Percentiles rank a stretch among this genome's conserved stretches.
phyloP scores from a whole-genome alignment of 2,888 invertebrate genomes.

The Drosophila lacicola region DNA sequence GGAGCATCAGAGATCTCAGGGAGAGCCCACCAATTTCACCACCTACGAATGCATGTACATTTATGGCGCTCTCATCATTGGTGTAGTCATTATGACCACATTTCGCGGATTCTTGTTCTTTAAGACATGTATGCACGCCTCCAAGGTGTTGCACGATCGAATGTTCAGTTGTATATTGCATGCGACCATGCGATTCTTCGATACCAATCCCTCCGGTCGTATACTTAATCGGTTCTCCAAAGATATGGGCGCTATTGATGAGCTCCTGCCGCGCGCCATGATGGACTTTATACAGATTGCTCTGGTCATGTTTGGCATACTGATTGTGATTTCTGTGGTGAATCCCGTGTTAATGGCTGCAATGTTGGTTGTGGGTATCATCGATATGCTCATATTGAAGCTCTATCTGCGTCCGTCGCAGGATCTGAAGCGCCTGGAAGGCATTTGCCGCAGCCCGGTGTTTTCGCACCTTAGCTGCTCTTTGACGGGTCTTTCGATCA shows the following conservation, averaged over 20 bases:
- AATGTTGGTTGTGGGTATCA: slow-evolving; percentile 87
- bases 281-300: slow-evolving; percentile 86
- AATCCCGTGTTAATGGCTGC: slow-evolving; percentile 89
- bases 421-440: slow-evolving; percentile 90
- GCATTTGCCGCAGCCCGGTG: slow-evolving; percentile 93
- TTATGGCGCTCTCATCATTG: slow-evolving; percentile 83
- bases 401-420: slow-evolving; percentile 91
- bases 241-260: slow-evolving; percentile 89
- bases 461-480: slow-evolving; percentile 96
- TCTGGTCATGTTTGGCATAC: slow-evolving; percentile 89
- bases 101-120: slow-evolving; percentile 90
- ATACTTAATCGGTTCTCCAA: slow-evolving; percentile 92
- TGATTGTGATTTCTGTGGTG: slow-evolving; percentile 90
- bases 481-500: slow-evolving; percentile 93
- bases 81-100: slow-evolving; percentile 85
- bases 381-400: slow-evolving; percentile 88
- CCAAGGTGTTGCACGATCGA: slow-evolving; percentile 91
- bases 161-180: slow-evolving; percentile 93
- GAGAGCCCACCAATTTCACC: slow-evolving; percentile 78
- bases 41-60: slow-evolving; percentile 84
- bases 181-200: slow-evolving; percentile 94
- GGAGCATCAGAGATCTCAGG: slow-evolving; percentile 80
- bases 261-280: slow-evolving; percentile 86
- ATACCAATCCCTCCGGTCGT: slow-evolving; percentile 91
- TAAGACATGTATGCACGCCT: slow-evolving; percentile 90